Evolutionary conservation across 2,797 vertebrate species (phyloP).

Genomic region (Melanogrammus aeglefinus): DNA sequence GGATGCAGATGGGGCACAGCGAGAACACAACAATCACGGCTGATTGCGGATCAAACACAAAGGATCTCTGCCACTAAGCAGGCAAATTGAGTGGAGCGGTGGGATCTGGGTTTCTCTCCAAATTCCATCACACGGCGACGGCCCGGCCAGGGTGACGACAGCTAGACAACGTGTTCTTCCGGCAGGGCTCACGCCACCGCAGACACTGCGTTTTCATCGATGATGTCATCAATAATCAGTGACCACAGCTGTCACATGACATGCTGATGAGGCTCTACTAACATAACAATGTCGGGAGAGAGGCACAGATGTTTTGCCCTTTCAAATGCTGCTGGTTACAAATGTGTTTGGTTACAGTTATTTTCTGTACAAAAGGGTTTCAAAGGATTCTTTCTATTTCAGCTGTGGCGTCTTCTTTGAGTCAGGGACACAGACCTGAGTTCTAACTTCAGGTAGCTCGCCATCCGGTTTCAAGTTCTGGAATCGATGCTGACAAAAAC

Average conservation of each 20-base stretch:
- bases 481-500: not conserved
- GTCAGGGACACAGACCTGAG: not conserved
- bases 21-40: not conserved
- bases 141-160: not conserved
- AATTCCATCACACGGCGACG: not conserved
- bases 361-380: not conserved
- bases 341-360: not conserved
- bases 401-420: not conserved
- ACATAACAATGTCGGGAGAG: not conserved
- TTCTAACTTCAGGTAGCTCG: not conserved
- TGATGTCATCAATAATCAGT: not conserved
- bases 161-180: not conserved
- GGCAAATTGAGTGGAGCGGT: not conserved
- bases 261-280: not conserved
- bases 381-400: not conserved
- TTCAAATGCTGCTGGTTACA: not conserved
- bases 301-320: not conserved
- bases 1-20: constrained; percentile 17
- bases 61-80: not conserved
- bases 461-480: not conserved
- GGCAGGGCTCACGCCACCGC: not conserved
- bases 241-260: not conserved
- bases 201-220: not conserved
- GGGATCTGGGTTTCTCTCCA: not conserved
- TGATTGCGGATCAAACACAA: not conserved